Evolutionary conservation across 2,797 vertebrate genomes (phyloP), one percentile per base, ranked within the genome.

Genomic region (Halcyon leucocephala): DNA sequence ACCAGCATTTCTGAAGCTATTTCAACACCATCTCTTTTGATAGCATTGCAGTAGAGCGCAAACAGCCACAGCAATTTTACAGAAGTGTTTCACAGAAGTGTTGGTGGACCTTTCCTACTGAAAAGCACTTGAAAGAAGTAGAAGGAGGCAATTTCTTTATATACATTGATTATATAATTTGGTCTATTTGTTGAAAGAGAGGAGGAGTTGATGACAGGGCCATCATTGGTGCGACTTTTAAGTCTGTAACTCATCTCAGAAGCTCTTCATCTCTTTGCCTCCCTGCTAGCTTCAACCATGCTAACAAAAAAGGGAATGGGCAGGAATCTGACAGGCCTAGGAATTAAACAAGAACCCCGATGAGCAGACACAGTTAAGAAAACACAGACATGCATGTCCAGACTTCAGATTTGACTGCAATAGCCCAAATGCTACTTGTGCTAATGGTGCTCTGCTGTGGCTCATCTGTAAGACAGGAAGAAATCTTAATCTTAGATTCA

Each of bases 21-120:
- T 84, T 94, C 79, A 95, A 74, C 31, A 62, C n/a, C 51, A 58
- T 73, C 89, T 57, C 52, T 83, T 90, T 83, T 57, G 58, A n/a
- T 55, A 72, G 44, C 55, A 61, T 41, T 58, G 33, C 90, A 84
- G 82, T 64, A 65, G 16, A 77, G 18, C 2, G 1, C 41, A 51
- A 69, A 74, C 37, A 89, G 80, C 41, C 61, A 65, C 46, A 74
- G 26, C 28, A 89, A 89, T 74, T 93, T 89, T 84, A 74, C 39
- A 0, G 12, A 58, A 72, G 25, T 41, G 33, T 52, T 91, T 76
- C 37, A 49, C 7, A n/a, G 25, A 13, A 88, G 35, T 15, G 18
- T 22, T 69, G 28, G 54, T 48, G 39, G 55, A 66, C 39, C 41
- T 90, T 76, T 86, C 49, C 66, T 46, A 84, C 24, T 31, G 67